Base-by-base conservation (phyloP, 2,888 invertebrate genomes). In the Selenia dentaria region DNA sequence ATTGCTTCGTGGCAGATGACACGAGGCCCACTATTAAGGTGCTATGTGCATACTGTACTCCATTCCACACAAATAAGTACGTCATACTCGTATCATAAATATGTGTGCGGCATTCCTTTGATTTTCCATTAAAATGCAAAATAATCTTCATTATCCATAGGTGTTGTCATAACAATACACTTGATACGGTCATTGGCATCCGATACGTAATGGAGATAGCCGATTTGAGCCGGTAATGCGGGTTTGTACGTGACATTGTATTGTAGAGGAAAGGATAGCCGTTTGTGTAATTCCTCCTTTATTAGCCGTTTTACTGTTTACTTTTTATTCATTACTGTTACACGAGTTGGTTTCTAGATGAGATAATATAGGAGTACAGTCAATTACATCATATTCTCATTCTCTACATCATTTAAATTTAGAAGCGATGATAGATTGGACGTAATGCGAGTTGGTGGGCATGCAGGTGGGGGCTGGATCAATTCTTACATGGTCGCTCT, bases 71-170 rank as follows among this genome's bases (percentile, higher is more conserved):
- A n/a, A n/a, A n/a, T n/a, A n/a, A n/a, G 18, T 42, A 29, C 35
- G 29, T 26, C 28, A 8, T 8, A 22, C 22, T 0, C 22, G 8
- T 22, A 33, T 34, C 14, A n/a, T n/a, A n/a, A n/a, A n/a, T n/a
- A n/a, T 11, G 24, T 25, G 11, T 24, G 29, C 13, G 18, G 8
- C 12, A 28, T 11, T 18, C 22, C 29, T 47, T 27, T 50, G 58
- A 62, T 65, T 67, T 70, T 66, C 68, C 64, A 70, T 74, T 70
- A 71, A 64, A 54, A 71, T 77, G 71, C 59, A 67, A 73, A n/a
- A 74, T 71, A 44, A 18, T 34, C 29, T 34, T 51, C 26, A 53
- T 57, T 54, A 51, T 37, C 40, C 40, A 32, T 40, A 41, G 40
- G 38, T 42, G 43, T 37, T 51, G 49, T 36, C 46, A 51, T 51